Evolutionary conservation across 92 coral and sea anemone genomes (phyloP), one percentile per base, ranked within the genome.

Genomic region (Palythoa grandiflora): DNA sequence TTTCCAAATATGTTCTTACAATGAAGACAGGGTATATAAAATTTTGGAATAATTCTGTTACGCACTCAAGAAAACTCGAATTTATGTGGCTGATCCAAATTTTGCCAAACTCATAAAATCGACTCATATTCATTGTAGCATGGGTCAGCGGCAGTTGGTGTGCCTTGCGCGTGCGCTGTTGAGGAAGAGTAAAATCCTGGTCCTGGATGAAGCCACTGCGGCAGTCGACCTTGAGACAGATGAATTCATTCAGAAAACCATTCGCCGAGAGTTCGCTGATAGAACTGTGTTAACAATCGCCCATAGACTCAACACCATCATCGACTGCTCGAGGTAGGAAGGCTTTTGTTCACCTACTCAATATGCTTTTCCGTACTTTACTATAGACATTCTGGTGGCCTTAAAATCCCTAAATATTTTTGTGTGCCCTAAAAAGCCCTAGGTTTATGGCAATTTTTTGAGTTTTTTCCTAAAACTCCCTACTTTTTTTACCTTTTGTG

Each of bases 201-300:
- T 96, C 57, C 89, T 96, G 68, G 98, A 96, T 78, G 98, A 96
- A 90, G 98, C 98, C 39, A 96, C 98, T 13, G 98, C 98, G 12
- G 98, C 98, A 47, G 96, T 96, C 73, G 98, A 96, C 83, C 91
- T 96, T 80, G 96, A 96, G 77, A 96, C 98, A 52, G 98, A 96
- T 86, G 98, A 96, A 84, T 93, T 96, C 59, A 96, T 96, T 78
- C 98, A 96, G 86, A 89, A 94, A 52, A 96, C 98, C 55, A 95
- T 96, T 66, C 92, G 98, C 51, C 91, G 92, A 63, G 98, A 96
- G 92, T 96, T 96, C 84, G 95, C 98, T 28, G 98, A 96, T 77
- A 89, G 95, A 71, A 96, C 98, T 59, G 95, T 96, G 54, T 94
- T 96, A 47, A 95, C 98, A 11, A 95, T 96, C 72, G 98, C 98